Conservation (phyloP, 2,888 invertebrate genomes). For the Lasioglossum leucozonium region DNA sequence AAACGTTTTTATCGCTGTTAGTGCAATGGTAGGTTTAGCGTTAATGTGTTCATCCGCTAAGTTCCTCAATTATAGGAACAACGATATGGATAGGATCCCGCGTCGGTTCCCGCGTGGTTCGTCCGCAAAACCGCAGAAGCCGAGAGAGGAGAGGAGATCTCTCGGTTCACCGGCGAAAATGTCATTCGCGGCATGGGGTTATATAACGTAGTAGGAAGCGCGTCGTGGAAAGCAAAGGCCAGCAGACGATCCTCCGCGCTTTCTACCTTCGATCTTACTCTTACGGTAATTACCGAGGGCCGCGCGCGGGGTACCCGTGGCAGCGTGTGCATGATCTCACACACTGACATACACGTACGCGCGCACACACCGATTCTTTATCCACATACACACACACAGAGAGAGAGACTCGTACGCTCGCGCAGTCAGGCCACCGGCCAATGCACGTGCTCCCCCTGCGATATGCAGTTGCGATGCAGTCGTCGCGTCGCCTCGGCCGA, state of each 20-base stretch:
- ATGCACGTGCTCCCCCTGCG: slow-evolving; percentile 43
- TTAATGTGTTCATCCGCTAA: too few relatives aligned
- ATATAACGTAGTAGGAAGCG: slow-evolving; percentile 78
- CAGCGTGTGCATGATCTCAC: slow-evolving; percentile 35
- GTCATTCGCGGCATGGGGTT: slow-evolving; percentile 77
- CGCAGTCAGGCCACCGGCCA: neutral
- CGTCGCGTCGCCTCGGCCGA: slow-evolving; percentile 5
- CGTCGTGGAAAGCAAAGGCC: slow-evolving; percentile 83
- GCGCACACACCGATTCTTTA: slow-evolving; percentile 13
- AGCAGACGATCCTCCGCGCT: slow-evolving; percentile 84
- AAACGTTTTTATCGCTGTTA: too few relatives aligned
- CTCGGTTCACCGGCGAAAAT: slow-evolving; percentile 70
- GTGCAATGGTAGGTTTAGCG: too few relatives aligned
- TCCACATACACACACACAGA: neutral
- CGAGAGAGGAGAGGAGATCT: neutral
- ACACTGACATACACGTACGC: too few relatives aligned
- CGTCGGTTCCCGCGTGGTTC: slow-evolving; percentile 11
- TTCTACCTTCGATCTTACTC: slow-evolving; percentile 82
- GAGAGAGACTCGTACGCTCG: too few relatives aligned
- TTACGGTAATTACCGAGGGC: slow-evolving; percentile 77
- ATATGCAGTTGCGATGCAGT: slow-evolving; percentile 10
- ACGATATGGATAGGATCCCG: neutral
- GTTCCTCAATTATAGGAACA: too few relatives aligned
- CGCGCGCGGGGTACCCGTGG: slow-evolving; percentile 34
- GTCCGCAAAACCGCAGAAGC: slow-evolving; percentile 49